phyloP scores from a whole-genome alignment of 1,140 invertebrate genomes.

The Homarus americanus region DNA sequence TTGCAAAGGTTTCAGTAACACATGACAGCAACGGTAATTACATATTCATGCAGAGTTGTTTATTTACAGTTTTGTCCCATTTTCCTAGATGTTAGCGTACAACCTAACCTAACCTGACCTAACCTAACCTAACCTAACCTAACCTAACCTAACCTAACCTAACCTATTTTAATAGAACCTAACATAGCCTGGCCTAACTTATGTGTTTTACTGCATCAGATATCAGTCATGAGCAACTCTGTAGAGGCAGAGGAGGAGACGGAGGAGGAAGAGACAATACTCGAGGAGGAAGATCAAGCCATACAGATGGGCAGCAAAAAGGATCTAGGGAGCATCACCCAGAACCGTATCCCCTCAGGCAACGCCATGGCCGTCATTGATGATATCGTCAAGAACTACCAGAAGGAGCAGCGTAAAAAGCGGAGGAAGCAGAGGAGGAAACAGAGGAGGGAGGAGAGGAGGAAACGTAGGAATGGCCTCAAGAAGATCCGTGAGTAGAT shows the following conservation, averaged over 20 bases:
- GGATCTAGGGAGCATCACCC: not conserved
- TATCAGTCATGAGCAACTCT: conserved; percentile 55
- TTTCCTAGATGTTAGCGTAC: too few species aligned
- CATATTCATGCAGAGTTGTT: too few species aligned
- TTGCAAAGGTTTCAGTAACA: too few species aligned
- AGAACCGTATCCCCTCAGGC: conserved; percentile 47
- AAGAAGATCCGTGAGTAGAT: conserved; percentile 69
- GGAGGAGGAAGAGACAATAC: not conserved
- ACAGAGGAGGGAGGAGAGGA: conserved; percentile 65
- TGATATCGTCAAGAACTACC: conserved; percentile 74
- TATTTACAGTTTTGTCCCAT: too few species aligned
- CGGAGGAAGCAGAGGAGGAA: conserved; percentile 68
- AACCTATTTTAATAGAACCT: too few species aligned
- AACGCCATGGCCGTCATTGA: conserved; percentile 74
- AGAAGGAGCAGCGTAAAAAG: conserved; percentile 71
- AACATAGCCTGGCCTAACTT: too few species aligned
- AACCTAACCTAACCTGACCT: too few species aligned
- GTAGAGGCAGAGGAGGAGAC: conserved; percentile 35
- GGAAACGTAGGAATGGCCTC: conserved; percentile 61
- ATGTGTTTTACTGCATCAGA: not conserved
- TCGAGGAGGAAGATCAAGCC: conserved; percentile 21
- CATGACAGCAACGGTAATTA: too few species aligned
- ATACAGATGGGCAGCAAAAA: conserved; percentile 15
- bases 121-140: too few species aligned
- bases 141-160: too few species aligned